phyloP scores from a whole-genome alignment of 2,113 vertebrate species.

The Pan troglodytes region NHGRI_mPanTro3-v2.1_pri NC_072402.2:108145001-108145500 shows the following conservation, averaged over 20 bases:
- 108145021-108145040: not conserved
- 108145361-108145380: constrained; percentile 59
- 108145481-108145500: not conserved
- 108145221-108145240: constrained; percentile 59
- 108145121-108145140: not conserved
- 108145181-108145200: constrained; percentile 15
- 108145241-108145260: constrained; percentile 71
- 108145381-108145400: not conserved
- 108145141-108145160: not conserved
- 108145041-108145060: not conserved
- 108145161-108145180: not conserved
- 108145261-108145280: constrained; percentile 74
- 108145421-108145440: constrained; percentile 49
- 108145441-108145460: not conserved
- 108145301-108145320: constrained; percentile 74
- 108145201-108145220: not conserved
- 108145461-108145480: not conserved
- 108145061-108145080: constrained; percentile 18
- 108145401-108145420: constrained; percentile 65
- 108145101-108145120: not conserved
- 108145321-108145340: constrained; percentile 74
- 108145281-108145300: constrained; percentile 69
- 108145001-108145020: not conserved
- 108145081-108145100: not conserved
- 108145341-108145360: constrained; percentile 74